These are phyloP conservation scores for Drosophila kanapiae DNA, from an alignment of 1,140 invertebrate genomes.

Conservation along the genomic window DNA sequence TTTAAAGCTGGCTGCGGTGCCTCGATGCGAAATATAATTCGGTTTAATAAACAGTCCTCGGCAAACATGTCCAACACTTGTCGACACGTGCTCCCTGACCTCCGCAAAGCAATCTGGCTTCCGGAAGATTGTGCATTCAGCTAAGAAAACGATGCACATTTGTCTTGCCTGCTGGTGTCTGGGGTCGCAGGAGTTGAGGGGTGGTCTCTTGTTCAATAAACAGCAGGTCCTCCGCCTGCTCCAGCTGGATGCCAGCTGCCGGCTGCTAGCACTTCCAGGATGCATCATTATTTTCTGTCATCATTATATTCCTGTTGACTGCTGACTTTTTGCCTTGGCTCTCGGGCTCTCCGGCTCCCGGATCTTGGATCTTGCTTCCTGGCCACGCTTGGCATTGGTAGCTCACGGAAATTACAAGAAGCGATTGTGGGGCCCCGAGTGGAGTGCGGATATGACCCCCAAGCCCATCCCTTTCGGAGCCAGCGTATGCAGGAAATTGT, in stretches of 20 bases:
- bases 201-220: slow-evolving; percentile 64
- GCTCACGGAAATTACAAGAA: slow-evolving; percentile 72
- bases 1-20: slow-evolving; percentile 20
- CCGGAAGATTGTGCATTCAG: slow-evolving; percentile 76
- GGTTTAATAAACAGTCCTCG: slow-evolving; percentile 68
- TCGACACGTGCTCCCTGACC: slow-evolving; percentile 61
- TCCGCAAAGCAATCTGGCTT: slow-evolving; percentile 70
- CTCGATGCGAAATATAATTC: slow-evolving; percentile 58
- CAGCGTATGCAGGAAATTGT: slow-evolving; percentile 79
- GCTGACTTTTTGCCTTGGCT: slow-evolving; percentile 26
- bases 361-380: slow-evolving; percentile 33
- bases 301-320: slow-evolving; percentile 81
- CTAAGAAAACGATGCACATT: slow-evolving; percentile 83
- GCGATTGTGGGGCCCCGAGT: slow-evolving; percentile 21
- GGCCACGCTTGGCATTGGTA: slow-evolving; percentile 61
- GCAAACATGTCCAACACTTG: slow-evolving; percentile 41
- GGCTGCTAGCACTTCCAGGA: slow-evolving; percentile 44
- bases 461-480: not conserved
- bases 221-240: slow-evolving; percentile 32
- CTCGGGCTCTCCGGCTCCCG: not conserved
- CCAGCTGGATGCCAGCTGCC: slow-evolving; percentile 34
- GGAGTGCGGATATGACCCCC: slow-evolving; percentile 21
- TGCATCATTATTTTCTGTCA: slow-evolving; percentile 83
- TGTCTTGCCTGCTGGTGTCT: slow-evolving; percentile 60
- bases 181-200: not conserved